These are phyloP conservation scores for Rhinella marina DNA, from an alignment of 2,797 vertebrate species.

Conservation along the genomic window DNA sequence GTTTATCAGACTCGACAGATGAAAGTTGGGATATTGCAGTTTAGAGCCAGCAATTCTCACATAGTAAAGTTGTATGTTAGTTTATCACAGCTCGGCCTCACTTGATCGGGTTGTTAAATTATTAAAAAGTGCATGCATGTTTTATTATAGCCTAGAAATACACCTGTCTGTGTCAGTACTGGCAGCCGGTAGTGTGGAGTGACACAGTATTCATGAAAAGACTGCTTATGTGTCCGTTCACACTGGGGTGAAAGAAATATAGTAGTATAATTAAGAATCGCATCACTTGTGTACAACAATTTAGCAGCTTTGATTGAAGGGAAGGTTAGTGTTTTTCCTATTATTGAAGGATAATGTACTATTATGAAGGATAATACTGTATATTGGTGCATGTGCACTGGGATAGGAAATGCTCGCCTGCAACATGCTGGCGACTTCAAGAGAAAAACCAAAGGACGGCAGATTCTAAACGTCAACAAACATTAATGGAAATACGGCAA, in stretches of 20 bases:
- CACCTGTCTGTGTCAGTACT: neutral
- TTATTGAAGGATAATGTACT: too few species aligned
- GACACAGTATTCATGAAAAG: neutral
- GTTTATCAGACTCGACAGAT: slow-evolving; percentile 35
- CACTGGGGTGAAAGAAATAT: neutral
- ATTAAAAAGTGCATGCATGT: slow-evolving; percentile 19
- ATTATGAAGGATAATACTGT: too few species aligned
- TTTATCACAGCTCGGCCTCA: neutral
- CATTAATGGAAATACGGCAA: too few species aligned
- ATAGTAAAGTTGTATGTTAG: slow-evolving; percentile 1
- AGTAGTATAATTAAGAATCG: neutral
- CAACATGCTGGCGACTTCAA: too few species aligned
- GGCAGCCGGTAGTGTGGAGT: neutral
- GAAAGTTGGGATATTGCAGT: slow-evolving; percentile 39
- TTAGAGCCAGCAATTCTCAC: neutral
- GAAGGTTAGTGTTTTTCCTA: too few species aligned
- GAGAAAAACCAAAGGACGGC: too few species aligned
- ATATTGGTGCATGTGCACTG: too few species aligned
- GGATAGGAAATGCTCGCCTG: too few species aligned
- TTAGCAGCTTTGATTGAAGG: too few species aligned
- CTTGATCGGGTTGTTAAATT: slow-evolving; percentile 16
- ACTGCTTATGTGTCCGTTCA: too few species aligned
- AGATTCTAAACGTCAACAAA: too few species aligned
- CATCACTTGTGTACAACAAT: neutral
- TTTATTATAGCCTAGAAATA: neutral